Base-by-base conservation (phyloP, 2,888 invertebrate genomes). In the Heteromurus nitidus region DNA sequence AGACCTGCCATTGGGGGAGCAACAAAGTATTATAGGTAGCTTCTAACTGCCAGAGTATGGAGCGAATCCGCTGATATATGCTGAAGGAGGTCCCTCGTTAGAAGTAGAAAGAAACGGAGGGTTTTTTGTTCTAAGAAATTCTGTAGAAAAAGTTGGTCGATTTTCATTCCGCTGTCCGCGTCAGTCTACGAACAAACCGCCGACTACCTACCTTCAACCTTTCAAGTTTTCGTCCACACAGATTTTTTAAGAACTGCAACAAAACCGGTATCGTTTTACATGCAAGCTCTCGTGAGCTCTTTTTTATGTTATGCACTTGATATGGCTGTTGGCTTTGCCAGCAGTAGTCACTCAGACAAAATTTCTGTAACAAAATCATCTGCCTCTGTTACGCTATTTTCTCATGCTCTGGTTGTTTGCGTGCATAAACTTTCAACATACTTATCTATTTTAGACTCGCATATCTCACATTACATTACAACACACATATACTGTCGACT, bases 101-200 rank as follows among this genome's bases (percentile, higher is more conserved):
- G n/a, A 36, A 36, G 7, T 36, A 13, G 36, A 36, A 36, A 9
- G 36, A 36, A 36, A 36, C 5, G 36, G 13, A n/a, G n/a, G n/a
- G n/a, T n/a, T n/a, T n/a, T 70, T 58, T 58, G 55, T 20, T n/a
- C n/a, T 55, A 28, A 69, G 36, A 3, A 18, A 18, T n/a, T 55
- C 53, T 47, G 69, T 31, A 67, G 53, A 31, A 68, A 64, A 47
- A 70, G 3, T n/a, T 31, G 58, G 42, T 58, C 30, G n/a, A 13
- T 36, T 55, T 70, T 62, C 62, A 62, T 73, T 62, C 58, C 62
- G 50, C 47, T 73, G 62, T 73, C 73, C 18, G 24, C 42, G 28
- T 13, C 36, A 36, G n/a, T n/a, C n/a, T n/a, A 42, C 26, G 22
- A 50, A 16, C 9, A 53, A 20, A 31, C 11, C 13, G 31, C 13